Conservation (phyloP, 2,113 vertebrate genomes). For the Leucosticte australis region DNA sequence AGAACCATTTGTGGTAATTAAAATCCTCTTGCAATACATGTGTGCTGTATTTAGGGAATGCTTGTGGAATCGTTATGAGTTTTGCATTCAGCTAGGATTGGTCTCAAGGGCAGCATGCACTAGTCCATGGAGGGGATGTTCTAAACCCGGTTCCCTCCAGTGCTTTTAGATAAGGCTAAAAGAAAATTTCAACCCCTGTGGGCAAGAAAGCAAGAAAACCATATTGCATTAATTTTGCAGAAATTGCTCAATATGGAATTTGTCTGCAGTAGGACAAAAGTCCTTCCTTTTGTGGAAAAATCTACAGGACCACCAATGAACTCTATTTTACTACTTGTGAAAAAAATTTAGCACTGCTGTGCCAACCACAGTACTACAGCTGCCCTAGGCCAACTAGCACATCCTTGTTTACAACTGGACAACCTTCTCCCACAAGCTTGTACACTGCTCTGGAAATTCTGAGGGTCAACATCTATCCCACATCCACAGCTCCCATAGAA, state of each 20-base stretch:
- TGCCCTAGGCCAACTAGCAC: not conserved
- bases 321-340: not conserved
- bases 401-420: not conserved
- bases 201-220: not conserved
- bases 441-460: not conserved
- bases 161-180: not conserved
- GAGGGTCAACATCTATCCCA: not conserved
- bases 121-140: not conserved
- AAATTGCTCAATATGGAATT: conserved; percentile 1
- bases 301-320: conserved; percentile 8
- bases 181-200: not conserved
- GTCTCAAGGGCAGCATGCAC: not conserved
- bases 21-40: not conserved
- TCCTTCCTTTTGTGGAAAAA: conserved; percentile 18
- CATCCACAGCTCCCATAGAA: not conserved
- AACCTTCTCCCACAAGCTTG: not conserved
- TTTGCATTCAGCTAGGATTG: not conserved
- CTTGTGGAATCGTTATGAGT: not conserved
- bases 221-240: conserved; percentile 35
- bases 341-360: not conserved
- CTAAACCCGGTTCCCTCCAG: not conserved
- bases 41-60: not conserved
- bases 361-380: not conserved
- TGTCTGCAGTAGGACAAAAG: not conserved
- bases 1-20: not conserved